phyloP scores from a whole-genome alignment of 2,113 vertebrate genomes.

The Heteronetta atricapilla region DNA sequence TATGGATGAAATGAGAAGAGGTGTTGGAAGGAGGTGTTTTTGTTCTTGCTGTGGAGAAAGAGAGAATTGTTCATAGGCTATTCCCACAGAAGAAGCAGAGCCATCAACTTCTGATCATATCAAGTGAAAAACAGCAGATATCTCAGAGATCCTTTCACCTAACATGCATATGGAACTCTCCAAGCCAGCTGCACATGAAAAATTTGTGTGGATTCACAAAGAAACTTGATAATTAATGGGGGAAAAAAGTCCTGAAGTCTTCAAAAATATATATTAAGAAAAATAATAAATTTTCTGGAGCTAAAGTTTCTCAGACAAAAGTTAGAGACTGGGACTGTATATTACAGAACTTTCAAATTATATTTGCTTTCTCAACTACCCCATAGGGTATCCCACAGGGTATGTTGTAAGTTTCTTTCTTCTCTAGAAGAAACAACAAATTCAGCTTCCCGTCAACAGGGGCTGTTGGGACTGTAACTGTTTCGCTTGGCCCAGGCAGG shows the following conservation, averaged over 20 bases:
- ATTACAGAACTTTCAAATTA: not conserved
- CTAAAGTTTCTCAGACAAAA: rapidly evolving
- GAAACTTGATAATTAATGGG: not conserved
- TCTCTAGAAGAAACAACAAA: rapidly evolving
- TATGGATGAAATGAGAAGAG: not conserved
- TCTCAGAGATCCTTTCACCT: not conserved
- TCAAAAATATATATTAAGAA: too few relatives aligned
- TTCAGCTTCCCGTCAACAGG: rapidly evolving
- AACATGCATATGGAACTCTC: not conserved
- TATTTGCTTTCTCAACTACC: not conserved
- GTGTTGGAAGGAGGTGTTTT: not conserved
- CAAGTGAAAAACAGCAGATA: not conserved
- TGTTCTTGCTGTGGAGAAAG: not conserved
- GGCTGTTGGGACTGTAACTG: too few relatives aligned
- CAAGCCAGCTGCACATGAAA: not conserved
- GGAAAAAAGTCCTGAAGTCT: not conserved
- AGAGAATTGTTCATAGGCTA: not conserved
- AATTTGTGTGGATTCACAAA: not conserved
- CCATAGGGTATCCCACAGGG: too few relatives aligned
- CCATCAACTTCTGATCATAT: not conserved
- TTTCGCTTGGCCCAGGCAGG: too few relatives aligned
- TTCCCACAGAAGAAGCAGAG: not conserved
- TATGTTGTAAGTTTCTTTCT: not conserved
- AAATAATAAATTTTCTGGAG: not conserved
- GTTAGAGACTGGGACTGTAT: rapidly evolving